Conservation (phyloP, 2,888 invertebrate species). For the Orchesella flavescens region DNA sequence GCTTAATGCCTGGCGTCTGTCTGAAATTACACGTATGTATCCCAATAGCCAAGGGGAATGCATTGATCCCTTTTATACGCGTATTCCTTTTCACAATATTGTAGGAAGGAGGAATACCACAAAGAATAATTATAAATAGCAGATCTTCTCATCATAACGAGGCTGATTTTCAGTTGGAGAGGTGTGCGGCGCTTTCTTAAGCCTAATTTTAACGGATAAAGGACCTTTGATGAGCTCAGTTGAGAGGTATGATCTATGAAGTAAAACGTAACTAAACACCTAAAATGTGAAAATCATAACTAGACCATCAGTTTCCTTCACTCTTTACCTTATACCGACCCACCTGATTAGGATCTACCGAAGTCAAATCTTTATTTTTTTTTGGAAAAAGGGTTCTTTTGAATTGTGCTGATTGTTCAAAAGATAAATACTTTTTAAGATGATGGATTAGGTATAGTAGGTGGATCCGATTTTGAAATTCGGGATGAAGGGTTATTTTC, state of each 20-base stretch:
- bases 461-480: too few species aligned
- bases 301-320: too few species aligned
- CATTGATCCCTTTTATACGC: background rate
- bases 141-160: background rate
- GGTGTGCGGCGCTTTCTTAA: slow-evolving; percentile 2
- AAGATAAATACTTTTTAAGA: background rate
- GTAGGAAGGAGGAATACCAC: too few species aligned
- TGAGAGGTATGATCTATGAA: background rate
- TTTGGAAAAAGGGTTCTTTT: background rate
- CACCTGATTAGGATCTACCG: background rate
- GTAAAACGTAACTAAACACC: too few species aligned
- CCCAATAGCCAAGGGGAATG: background rate
- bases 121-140: too few species aligned
- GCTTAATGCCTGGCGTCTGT: slow-evolving; percentile 51
- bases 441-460: slow-evolving; percentile 8
- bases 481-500: too few species aligned
- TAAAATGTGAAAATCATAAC: too few species aligned
- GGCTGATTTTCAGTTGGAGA: background rate
- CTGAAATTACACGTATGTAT: slow-evolving; percentile 39
- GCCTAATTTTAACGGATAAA: background rate
- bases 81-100: too few species aligned
- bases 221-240: background rate
- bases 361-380: background rate
- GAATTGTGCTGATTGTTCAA: background rate
- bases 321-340: too few species aligned